Conservation (phyloP, 2,113 vertebrate genomes). For the Myxocyprinus asiaticus region DNA sequence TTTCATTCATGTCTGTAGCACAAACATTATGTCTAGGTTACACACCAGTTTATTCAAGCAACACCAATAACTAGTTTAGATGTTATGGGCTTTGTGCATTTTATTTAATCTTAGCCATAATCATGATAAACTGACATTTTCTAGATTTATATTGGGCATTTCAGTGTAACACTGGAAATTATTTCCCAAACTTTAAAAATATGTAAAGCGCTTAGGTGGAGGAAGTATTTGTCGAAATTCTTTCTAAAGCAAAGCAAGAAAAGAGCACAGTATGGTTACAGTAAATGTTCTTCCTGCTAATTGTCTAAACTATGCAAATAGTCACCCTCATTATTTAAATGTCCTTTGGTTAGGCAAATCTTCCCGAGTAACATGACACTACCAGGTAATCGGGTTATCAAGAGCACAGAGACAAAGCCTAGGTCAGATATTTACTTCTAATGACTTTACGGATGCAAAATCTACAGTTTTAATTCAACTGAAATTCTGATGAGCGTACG, state of each 20-base stretch:
- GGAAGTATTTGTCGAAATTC: neutral
- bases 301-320: constrained; percentile 32
- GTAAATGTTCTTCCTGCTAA: neutral
- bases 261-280: constrained; percentile 16
- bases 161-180: too few relatives aligned
- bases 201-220: neutral
- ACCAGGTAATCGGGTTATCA: neutral
- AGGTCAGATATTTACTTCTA: neutral
- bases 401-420: neutral
- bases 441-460: too few relatives aligned
- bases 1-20: too few relatives aligned
- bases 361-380: neutral
- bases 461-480: too few relatives aligned
- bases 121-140: too few relatives aligned
- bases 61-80: too few relatives aligned
- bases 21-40: too few relatives aligned
- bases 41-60: too few relatives aligned
- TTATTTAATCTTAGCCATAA: too few relatives aligned
- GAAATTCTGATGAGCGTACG: too few relatives aligned
- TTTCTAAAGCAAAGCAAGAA: neutral
- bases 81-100: too few relatives aligned
- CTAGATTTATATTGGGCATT: too few relatives aligned
- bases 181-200: neutral
- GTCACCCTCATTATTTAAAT: constrained; percentile 12
- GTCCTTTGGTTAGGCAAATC: constrained; percentile 40